Evolutionary conservation across 2,888 invertebrate species (phyloP).

Genomic region (Watsonalla cultraria): DNA sequence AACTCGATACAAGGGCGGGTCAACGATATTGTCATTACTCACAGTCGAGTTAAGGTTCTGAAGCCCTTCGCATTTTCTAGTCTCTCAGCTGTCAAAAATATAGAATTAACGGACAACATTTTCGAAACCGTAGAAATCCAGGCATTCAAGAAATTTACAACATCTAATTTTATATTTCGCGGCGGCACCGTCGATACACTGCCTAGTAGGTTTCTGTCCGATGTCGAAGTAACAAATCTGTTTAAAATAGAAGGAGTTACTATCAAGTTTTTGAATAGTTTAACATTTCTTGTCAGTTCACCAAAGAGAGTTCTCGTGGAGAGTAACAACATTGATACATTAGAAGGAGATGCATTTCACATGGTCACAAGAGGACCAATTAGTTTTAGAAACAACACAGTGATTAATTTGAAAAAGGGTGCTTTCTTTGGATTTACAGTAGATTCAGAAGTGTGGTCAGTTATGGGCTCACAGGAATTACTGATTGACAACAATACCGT

Average conservation of each 20-base stretch:
- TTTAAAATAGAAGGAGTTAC: slow-evolving; percentile 82
- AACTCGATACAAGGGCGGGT: slow-evolving; percentile 85
- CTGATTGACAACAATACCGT: slow-evolving; percentile 83
- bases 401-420: slow-evolving; percentile 76
- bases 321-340: slow-evolving; percentile 75
- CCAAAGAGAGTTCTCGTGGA: slow-evolving; percentile 81
- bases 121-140: slow-evolving; percentile 82
- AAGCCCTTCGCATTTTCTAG: slow-evolving; percentile 87
- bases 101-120: slow-evolving; percentile 80
- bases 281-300: slow-evolving; percentile 82
- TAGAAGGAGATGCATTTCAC: slow-evolving; percentile 83
- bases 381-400: slow-evolving; percentile 82
- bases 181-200: slow-evolving; percentile 80
- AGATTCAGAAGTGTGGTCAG: slow-evolving; percentile 63
- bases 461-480: slow-evolving; percentile 67
- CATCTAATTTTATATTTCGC: slow-evolving; percentile 81
- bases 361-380: slow-evolving; percentile 80
- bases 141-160: slow-evolving; percentile 88
- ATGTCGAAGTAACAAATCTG: slow-evolving; percentile 83
- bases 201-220: slow-evolving; percentile 86
- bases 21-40: slow-evolving; percentile 81
- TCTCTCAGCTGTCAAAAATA: slow-evolving; percentile 80
- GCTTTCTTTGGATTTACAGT: slow-evolving; percentile 81
- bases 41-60: slow-evolving; percentile 80
- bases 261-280: slow-evolving; percentile 81